These are phyloP conservation scores for Saccostrea cuccullata DNA, from an alignment of 1,140 invertebrate genomes.

Conservation along the genomic window DNA sequence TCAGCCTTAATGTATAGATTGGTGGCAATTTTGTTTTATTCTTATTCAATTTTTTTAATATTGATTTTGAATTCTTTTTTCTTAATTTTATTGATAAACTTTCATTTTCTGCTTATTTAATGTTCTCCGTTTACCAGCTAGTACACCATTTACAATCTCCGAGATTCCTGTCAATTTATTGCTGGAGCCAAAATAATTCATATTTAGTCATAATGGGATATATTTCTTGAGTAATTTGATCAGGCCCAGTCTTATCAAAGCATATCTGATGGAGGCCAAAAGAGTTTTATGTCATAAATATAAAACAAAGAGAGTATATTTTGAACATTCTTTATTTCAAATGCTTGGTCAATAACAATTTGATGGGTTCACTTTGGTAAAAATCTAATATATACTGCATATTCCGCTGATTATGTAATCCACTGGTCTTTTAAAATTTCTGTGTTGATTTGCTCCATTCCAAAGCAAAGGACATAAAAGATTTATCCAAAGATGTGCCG, in stretches of 20 bases:
- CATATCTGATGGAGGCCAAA: neutral
- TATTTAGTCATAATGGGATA: slow-evolving; percentile 17
- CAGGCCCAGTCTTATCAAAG: neutral
- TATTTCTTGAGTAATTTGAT: neutral
- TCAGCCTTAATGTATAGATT: no score
- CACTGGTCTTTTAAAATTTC: neutral
- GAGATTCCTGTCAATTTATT: neutral
- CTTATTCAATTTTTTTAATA: neutral
- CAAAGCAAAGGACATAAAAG: neutral
- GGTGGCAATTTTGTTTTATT: no score
- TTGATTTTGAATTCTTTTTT: neutral
- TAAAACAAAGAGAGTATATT: neutral
- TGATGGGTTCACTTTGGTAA: neutral
- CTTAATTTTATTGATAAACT: neutral
- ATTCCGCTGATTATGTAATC: neutral
- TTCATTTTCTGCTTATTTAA: neutral
- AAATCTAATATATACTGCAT: neutral
- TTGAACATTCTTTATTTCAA: neutral
- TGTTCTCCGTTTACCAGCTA: neutral
- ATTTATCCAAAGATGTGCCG: neutral
- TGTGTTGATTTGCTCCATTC: neutral
- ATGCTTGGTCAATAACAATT: neutral
- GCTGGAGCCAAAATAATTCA: slow-evolving; percentile 20
- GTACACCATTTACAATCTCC: neutral
- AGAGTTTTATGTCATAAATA: neutral